Evolutionary conservation across 2,888 invertebrate species (phyloP), one percentile per base, ranked within the genome.

Genomic region (Tinea semifulvella): DNA sequence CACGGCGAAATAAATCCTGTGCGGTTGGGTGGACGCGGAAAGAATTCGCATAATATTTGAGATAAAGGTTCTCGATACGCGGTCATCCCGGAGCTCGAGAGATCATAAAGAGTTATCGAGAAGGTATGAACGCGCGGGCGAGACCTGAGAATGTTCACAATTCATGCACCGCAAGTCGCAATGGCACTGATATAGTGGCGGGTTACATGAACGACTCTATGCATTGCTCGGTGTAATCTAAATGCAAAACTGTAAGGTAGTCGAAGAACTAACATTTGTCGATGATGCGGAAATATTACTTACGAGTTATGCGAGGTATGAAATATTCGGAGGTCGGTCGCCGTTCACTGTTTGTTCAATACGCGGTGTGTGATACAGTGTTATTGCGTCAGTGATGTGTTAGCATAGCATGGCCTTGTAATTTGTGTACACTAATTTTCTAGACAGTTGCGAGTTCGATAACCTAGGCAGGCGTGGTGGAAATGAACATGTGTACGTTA

Each of bases 211-310:
- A 56, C 58, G 55, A 52, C 55, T n/a, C n/a, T n/a, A n/a, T n/a
- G 54, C 54, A 54, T 18, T 53, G 54, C 56, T 52, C 49, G 47
- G 57, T 49, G 57, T 57, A 57, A 62, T 69, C 56, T 65, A 61
- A 61, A 69, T 70, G 60, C 58, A 67, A 63, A 64, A 51, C 53
- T 27, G 46, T 52, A 54, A 56, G 53, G 50, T 46, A 11, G 46
- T 48, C 46, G 49, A 47, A 47, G 49, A 47, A 47, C 53, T 52
- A 56, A 56, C 60, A 13, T 40, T 58, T 51, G 57, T 65, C 57
- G 61, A 68, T 66, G 66, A 68, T 54, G 66, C 66, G 75, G 74
- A 73, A 72, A 68, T 63, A 63, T 61, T 63, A 68, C 68, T 68
- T 67, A 73, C 61, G 65, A 66, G 58, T 59, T 53, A 52, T 51